Base-by-base conservation (phyloP, 1,140 invertebrate species). In the Helicorthomorpha holstii region DNA sequence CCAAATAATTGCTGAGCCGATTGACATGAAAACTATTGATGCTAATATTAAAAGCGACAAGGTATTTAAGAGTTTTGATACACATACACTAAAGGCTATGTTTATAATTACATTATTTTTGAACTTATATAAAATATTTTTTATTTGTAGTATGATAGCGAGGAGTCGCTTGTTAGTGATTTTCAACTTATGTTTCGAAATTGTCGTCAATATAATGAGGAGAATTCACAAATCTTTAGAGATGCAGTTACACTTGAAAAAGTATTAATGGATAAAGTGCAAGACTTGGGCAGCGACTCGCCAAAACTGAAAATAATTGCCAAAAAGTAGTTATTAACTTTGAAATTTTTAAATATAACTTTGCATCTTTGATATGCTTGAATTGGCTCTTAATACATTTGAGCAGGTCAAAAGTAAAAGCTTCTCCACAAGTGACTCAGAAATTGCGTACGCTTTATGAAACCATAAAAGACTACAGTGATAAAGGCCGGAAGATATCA, bases 191-290 rank as follows among this genome's bases (percentile, higher is more conserved):
- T 98, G 91, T 96, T 97, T 67, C 79, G 80, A 48, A 97, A 97
- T 68, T 96, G 92, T 61, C 80, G 89, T 0, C 82, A 87, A 59
- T 97, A 92, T 65, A 98, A 98, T 66, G 92, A 96, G 69, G 91
- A 95, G 69, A 82, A 85, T 25, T 95, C 91, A 0, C 78, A 83
- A 59, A 93, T 97, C 59, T 94, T 92, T 60, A 84, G 92, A 61
- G 92, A 97, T 72, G 90, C 92, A 1, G 86, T 83, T 63, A 78
- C 80, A 26, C 68, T 97, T 24, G 90, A 96, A 64, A 79, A 79
- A 61, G 78, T 86, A 10, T 67, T 97, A 23, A 80, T 82, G 61
- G 82, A 86, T 46, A 90, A 86, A 66, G 72, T 91, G 1, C 81
- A 80, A 62, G 85, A 91, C 56, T 65, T 87, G 41, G 4, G 4